Evolutionary conservation across 2,888 invertebrate species (phyloP), one percentile per base, ranked within the genome.

Genomic region (Acrobasis repandana): DNA sequence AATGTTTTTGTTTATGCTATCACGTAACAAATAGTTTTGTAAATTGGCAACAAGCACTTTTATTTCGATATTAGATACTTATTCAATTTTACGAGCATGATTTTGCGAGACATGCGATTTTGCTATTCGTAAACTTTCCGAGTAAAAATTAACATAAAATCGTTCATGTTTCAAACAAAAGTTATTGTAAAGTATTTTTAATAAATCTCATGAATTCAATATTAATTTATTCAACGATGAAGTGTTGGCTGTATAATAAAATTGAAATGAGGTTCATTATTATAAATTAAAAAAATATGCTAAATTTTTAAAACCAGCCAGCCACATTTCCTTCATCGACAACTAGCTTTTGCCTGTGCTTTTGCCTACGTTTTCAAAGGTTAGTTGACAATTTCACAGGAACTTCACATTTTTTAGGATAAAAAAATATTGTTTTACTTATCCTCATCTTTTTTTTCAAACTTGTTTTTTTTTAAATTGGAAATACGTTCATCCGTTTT

Each of bases 221-320:
- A n/a, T 56, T 56, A 56, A 38, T n/a, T 52, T 52, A 34, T 34
- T 34, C 52, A 16, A 33, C 8, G 16, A 0, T 20, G 36, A n/a
- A 14, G 9, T 52, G 52, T 15, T 34, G 3, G 9, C 68, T 75
- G 79, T 78, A 75, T 43, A 74, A 76, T 77, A 82, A 79, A 72
- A 28, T 28, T 20, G 4, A 28, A 28, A 28, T 28, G 6, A 28
- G 6, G 28, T 28, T 28, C 28, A 28, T 28, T 28, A 28, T 28
- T 28, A 6, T 28, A 6, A 20, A 20, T 3, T 20, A 20, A 28
- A 28, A 28, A 28, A 28, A 28, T 6, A 28, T 28, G 8, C 28
- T 0, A 6, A 28, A 28, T 4, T 28, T 28, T 28, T 5, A 6
- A 28, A 28, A 28, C 6, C 28, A 28, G 28, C 28, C 6, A 20